Evolutionary conservation across 1,140 invertebrate genomes (phyloP).

Genomic region (Nilaparvata lugens): DNA sequence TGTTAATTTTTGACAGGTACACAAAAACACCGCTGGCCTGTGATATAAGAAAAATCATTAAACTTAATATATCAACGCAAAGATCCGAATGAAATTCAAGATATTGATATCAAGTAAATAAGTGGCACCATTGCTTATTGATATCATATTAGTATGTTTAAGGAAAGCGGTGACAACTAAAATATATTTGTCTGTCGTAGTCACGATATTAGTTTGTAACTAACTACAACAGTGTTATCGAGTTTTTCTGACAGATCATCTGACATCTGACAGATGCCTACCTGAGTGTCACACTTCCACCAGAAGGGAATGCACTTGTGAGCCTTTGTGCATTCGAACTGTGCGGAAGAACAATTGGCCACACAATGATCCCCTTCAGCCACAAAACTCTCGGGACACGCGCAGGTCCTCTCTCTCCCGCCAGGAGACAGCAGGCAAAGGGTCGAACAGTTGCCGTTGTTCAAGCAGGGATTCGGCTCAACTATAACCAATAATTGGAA

Average conservation of each 20-base stretch:
- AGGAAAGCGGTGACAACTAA: too few species aligned
- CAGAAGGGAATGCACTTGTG: slow-evolving; percentile 60
- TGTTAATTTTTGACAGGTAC: too few species aligned
- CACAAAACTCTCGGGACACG: slow-evolving; percentile 73
- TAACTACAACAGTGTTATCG: background rate
- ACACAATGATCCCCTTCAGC: slow-evolving; percentile 55
- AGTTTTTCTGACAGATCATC: background rate
- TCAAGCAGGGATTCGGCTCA: slow-evolving; percentile 41
- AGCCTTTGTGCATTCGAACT: slow-evolving; percentile 63
- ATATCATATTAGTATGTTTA: too few species aligned
- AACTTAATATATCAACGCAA: too few species aligned
- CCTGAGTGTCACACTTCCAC: slow-evolving; percentile 51
- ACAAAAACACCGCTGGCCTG: too few species aligned
- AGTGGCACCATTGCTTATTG: too few species aligned
- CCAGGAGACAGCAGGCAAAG: slow-evolving; percentile 66
- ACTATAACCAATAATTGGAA: slow-evolving; percentile 21
- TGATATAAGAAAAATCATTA: too few species aligned
- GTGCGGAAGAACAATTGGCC: slow-evolving; percentile 68
- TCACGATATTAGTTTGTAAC: background rate
- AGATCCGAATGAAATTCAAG: too few species aligned
- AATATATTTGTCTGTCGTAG: background rate
- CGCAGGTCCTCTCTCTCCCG: slow-evolving; percentile 42
- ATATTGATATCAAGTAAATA: too few species aligned
- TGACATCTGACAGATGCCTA: too few species aligned
- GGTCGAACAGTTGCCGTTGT: slow-evolving; percentile 53